Base-by-base conservation (phyloP, 2,797 vertebrate genomes). In the Hydrophis major region DNA sequence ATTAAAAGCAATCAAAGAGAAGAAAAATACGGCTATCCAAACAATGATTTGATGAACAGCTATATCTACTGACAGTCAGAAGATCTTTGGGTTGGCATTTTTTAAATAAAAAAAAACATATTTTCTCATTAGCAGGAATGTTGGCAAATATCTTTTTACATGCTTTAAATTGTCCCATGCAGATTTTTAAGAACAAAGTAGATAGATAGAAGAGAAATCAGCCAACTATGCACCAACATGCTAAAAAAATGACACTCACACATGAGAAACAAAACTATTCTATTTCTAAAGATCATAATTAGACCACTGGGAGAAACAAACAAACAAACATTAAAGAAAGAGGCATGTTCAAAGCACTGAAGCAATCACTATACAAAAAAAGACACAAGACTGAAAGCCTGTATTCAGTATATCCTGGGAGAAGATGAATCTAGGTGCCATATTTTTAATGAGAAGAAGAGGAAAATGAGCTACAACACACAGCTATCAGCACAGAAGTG, bases 361-460 rank as follows among this genome's bases (percentile, higher is more conserved):
- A 96, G 97, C 95, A 97, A 97, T 96, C 96, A 97, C 96, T 97
- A 96, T 95, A 98, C 95, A 97, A 95, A 98, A 57, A 96, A 97
- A 83, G 95, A 96, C 94, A 96, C 97, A 98, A 98, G 98, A 98
- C 97, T 98, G 98, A 98, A 97, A 98, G 97, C 97, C 98, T 96
- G 95, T 96, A 98, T 98, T 98, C 97, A 98, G 98, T 97, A 93
- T 96, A 96, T 89, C 61, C 95, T 96, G 94, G 91, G 93, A 95
- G 95, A 97, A 8, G 60, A 95, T 93, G 20, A 74, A 63, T 96
- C 97, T 91, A 88, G 89, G 90, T 94, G 95, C 92, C 28, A 60
- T 91, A 87, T 95, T 96, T 96, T 88, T 86, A 89, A 95, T 93
- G 93, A 92, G 69, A 69, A 92, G 94, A 96, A 92, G 86, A 93